phyloP scores from a whole-genome alignment of 2,113 vertebrate species.

The human region DNA sequence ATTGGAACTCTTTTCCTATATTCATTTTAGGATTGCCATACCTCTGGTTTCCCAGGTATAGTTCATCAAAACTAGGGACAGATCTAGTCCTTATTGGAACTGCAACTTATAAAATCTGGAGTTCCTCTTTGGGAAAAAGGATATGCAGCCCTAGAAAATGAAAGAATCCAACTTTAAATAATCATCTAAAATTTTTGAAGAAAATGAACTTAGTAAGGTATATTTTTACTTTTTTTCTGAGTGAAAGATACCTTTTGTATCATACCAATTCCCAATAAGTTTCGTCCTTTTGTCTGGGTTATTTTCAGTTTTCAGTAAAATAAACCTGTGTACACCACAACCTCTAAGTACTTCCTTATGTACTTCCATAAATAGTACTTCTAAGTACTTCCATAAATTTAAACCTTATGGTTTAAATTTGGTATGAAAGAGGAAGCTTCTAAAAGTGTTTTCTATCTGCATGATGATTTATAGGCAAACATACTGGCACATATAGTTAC shows the following conservation, averaged over 20 bases:
- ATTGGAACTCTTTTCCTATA: background rate
- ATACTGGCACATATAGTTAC: background rate
- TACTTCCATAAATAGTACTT: background rate
- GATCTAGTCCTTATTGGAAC: background rate
- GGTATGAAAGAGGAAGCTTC: background rate
- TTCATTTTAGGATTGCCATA: background rate
- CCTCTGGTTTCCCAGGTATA: background rate
- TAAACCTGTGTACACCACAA: background rate
- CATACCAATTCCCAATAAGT: background rate
- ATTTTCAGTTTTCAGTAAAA: slow-evolving; percentile 15
- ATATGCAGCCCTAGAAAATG: background rate
- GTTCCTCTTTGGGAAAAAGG: background rate
- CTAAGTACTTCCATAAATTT: background rate
- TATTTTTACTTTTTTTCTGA: background rate
- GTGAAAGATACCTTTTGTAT: background rate
- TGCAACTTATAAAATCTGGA: background rate
- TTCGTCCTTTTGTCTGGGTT: background rate
- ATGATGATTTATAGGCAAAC: background rate
- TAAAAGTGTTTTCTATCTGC: background rate
- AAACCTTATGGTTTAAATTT: background rate
- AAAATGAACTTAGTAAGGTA: background rate
- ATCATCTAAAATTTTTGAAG: background rate
- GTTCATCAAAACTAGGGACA: background rate
- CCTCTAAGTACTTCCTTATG: background rate
- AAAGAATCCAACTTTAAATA: background rate